phyloP scores from a whole-genome alignment of 1,140 invertebrate genomes.

The Heliconius eleuchia region DNA sequence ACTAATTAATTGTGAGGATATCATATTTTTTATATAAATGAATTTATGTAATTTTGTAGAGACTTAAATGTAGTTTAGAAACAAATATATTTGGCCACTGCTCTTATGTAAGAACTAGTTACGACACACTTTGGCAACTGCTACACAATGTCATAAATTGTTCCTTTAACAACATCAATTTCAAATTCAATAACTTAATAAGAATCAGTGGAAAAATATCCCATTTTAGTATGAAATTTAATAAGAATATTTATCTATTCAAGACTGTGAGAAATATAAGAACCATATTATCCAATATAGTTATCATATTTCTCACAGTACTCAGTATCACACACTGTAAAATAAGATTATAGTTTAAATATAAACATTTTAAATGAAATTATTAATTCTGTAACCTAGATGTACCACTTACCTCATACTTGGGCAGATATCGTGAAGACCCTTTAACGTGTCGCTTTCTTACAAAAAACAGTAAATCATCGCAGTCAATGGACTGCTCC shows the following conservation, averaged over 20 bases:
- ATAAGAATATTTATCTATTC: background rate
- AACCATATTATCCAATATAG: background rate
- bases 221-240: background rate
- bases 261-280: background rate
- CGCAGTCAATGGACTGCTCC: conserved; percentile 91
- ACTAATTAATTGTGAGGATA: conserved; percentile 19
- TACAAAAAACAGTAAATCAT: conserved; percentile 98
- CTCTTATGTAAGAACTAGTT: conserved; percentile 17
- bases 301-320: background rate
- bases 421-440: conserved; percentile 91
- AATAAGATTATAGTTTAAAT: background rate
- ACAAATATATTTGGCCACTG: conserved; percentile 18
- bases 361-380: background rate
- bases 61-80: conserved; percentile 19
- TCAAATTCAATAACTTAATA: background rate
- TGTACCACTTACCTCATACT: conserved; percentile 88
- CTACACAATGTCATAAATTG: background rate
- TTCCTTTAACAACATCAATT: background rate
- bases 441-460: conserved; percentile 94
- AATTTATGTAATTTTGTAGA: conserved; percentile 7
- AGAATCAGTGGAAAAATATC: background rate
- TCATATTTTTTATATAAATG: conserved; percentile 35
- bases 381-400: background rate
- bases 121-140: background rate
- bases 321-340: background rate